These are phyloP conservation scores for Nephotettix cincticeps DNA, from an alignment of 1,140 invertebrate species.

Conservation along the genomic window DNA sequence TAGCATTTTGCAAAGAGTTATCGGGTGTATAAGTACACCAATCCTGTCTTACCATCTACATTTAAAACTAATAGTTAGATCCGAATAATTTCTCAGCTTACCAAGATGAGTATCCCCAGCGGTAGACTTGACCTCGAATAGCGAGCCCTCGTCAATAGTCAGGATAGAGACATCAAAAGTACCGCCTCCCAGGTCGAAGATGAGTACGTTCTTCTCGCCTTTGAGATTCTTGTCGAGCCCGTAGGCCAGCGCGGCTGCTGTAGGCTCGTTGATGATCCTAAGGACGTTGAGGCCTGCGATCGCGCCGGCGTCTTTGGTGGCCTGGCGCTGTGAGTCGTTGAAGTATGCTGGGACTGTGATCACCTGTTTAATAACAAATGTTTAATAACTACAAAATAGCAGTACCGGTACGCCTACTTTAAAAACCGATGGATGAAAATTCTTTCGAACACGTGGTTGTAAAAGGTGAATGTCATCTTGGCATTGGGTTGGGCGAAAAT, in stretches of 20 bases:
- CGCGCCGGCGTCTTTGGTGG: constrained; percentile 71
- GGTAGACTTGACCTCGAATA: constrained; percentile 78
- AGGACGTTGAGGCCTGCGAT: constrained; percentile 78
- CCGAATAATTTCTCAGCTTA: too few relatives aligned
- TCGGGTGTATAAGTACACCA: too few relatives aligned
- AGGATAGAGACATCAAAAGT: constrained; percentile 72
- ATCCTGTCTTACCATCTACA: too few relatives aligned
- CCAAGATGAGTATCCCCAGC: constrained; percentile 67
- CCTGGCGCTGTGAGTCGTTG: constrained; percentile 67
- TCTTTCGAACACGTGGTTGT: too few relatives aligned
- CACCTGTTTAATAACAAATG: too few relatives aligned
- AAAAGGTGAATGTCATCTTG: too few relatives aligned
- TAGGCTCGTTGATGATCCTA: constrained; percentile 92
- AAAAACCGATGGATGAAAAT: too few relatives aligned
- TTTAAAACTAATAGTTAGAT: too few relatives aligned
- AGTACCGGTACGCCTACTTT: too few relatives aligned
- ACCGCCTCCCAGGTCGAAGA: constrained; percentile 69
- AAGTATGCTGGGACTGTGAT: constrained; percentile 74
- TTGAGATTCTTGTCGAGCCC: constrained; percentile 80
- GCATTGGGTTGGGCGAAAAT: too few relatives aligned
- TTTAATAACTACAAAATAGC: too few relatives aligned
- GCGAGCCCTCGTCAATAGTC: constrained; percentile 75
- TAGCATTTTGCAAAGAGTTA: too few relatives aligned
- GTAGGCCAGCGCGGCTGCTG: constrained; percentile 82
- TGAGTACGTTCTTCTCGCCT: constrained; percentile 72